phyloP scores from a whole-genome alignment of 1,140 invertebrate genomes.

The Brachionus sp. region DNA sequence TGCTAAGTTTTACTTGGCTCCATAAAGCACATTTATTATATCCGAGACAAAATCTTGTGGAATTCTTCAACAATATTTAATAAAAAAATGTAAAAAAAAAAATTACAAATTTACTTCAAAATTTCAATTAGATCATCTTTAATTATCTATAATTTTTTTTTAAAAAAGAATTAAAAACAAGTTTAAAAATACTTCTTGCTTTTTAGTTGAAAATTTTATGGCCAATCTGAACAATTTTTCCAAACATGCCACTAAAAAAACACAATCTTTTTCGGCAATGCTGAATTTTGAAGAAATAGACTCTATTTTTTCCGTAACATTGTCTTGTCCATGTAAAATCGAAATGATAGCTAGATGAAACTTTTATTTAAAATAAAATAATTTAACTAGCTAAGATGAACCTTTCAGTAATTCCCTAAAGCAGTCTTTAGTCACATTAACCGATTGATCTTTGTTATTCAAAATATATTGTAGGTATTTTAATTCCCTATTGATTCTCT shows the following conservation, averaged over 20 bases:
- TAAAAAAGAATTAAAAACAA: neutral
- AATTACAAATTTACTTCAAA: neutral
- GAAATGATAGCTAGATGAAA: neutral
- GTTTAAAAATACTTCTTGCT: neutral
- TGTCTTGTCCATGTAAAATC: neutral
- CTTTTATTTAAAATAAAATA: neutral
- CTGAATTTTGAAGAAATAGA: neutral
- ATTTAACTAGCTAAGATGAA: neutral
- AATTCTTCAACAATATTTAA: neutral
- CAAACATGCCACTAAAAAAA: neutral
- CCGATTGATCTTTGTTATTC: neutral
- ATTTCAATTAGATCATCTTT: constrained; percentile 11
- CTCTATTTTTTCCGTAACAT: neutral
- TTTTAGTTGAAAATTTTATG: neutral
- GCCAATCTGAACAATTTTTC: neutral
- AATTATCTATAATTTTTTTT: neutral
- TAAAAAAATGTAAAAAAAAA: neutral
- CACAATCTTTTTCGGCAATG: neutral
- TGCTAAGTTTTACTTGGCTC: neutral
- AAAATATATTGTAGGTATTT: neutral
- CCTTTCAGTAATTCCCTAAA: constrained; percentile 29
- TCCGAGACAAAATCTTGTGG: neutral
- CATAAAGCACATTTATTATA: neutral
- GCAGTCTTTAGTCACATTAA: neutral
- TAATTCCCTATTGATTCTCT: neutral